These are phyloP conservation scores for Scaptomyza graminum DNA, from an alignment of 1,140 invertebrate species.

Conservation along the genomic window DNA sequence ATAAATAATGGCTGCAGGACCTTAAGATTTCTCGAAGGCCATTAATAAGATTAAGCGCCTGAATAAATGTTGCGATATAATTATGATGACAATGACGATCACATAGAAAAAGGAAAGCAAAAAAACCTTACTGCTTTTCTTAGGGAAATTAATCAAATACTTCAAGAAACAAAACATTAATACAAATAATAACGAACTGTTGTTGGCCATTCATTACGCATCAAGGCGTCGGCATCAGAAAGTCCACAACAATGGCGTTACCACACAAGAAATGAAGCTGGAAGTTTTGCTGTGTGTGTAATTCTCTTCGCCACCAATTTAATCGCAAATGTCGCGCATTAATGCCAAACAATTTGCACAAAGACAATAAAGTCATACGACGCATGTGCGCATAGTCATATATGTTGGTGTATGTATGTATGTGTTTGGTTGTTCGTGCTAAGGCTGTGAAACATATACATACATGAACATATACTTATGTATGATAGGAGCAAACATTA, in stretches of 20 bases:
- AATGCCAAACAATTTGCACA: constrained; percentile 42
- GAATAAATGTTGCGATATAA: constrained; percentile 68
- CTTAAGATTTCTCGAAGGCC: constrained; percentile 53
- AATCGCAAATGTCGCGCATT: constrained; percentile 48
- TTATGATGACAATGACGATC: constrained; percentile 61
- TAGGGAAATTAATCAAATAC: constrained; percentile 64
- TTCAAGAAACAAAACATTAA: constrained; percentile 17
- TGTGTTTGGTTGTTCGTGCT: not conserved
- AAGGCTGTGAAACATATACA: constrained; percentile 2
- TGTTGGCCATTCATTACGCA: constrained; percentile 62
- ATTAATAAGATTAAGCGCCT: constrained; percentile 62
- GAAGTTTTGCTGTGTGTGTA: not conserved
- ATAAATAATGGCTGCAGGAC: constrained; percentile 60
- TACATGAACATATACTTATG: no score
- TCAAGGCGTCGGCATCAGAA: constrained; percentile 35
- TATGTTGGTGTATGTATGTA: not conserved
- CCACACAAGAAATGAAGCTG: constrained; percentile 14
- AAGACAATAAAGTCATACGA: constrained; percentile 45
- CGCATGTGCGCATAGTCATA: not conserved
- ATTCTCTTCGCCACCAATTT: constrained; percentile 39
- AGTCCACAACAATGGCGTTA: constrained; percentile 31
- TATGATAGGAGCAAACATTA: constrained; percentile 26
- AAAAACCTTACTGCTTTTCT: constrained; percentile 47
- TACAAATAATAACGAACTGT: constrained; percentile 35
- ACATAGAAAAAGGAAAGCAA: not conserved